phyloP scores from a whole-genome alignment of 2,113 vertebrate genomes.

The Halichoeres trimaculatus region DNA sequence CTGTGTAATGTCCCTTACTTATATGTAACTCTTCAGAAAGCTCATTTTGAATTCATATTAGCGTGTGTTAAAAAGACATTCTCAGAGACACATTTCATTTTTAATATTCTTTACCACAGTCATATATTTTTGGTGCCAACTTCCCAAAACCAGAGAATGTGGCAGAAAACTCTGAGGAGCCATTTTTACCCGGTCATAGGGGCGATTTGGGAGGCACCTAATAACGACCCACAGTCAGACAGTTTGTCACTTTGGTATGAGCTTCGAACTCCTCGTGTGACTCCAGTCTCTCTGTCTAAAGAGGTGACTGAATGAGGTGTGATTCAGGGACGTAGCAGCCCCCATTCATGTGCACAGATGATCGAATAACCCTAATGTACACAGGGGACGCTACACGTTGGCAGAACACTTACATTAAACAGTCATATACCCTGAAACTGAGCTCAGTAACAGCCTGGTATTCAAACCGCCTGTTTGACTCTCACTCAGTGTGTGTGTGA shows the following conservation, averaged over 20 bases:
- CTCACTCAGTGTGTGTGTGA: neutral
- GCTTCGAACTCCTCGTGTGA: neutral
- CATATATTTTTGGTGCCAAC: neutral
- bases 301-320: conserved; percentile 45
- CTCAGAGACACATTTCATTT: no score
- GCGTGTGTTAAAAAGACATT: no score
- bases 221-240: neutral
- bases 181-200: neutral
- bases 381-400: conserved; percentile 21
- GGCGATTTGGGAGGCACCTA: neutral
- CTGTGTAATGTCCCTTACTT: no score
- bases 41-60: no score
- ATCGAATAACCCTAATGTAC: conserved; percentile 25
- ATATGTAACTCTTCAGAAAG: no score
- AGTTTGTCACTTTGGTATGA: conserved; percentile 6
- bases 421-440: neutral
- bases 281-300: conserved; percentile 17
- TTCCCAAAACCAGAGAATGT: neutral
- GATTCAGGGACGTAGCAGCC: conserved; percentile 10
- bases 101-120: neutral
- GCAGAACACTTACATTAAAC: conserved; percentile 3
- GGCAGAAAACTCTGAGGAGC: neutral
- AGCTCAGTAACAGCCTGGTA: conserved; percentile 7
- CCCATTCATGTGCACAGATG: conserved; percentile 16
- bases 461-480: neutral